Evolutionary conservation across 2,888 invertebrate genomes (phyloP).

Genomic region (Caenorhabditis sp.): DNA sequence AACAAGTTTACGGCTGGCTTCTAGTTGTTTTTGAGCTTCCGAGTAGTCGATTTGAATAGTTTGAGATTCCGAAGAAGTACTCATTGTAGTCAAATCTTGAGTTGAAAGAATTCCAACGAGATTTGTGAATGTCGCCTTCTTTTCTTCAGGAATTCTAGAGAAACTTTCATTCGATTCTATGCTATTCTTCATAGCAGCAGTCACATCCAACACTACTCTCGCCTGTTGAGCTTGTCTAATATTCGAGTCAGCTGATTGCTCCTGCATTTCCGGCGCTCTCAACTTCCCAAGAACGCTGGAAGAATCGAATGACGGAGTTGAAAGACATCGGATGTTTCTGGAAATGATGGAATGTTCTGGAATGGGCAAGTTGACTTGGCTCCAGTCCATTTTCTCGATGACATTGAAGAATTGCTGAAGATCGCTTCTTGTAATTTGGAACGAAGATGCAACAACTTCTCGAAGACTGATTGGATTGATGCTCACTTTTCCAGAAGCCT

Average conservation of each 20-base stretch:
- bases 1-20: constrained; percentile 32
- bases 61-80: constrained; percentile 30
- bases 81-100: constrained; percentile 39
- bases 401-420: constrained; percentile 48
- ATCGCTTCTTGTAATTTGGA: constrained; percentile 20
- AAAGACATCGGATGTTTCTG: constrained; percentile 40
- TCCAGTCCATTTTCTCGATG: constrained; percentile 58
- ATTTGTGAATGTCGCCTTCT: constrained; percentile 42
- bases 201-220: constrained; percentile 35
- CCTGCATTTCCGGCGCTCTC: constrained; percentile 39
- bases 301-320: constrained; percentile 29
- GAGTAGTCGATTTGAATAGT: constrained; percentile 34
- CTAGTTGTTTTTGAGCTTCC: constrained; percentile 34
- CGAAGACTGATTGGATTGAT: constrained; percentile 18
- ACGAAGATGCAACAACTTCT: constrained; percentile 32
- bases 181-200: constrained; percentile 18
- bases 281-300: constrained; percentile 53
- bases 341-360: constrained; percentile 36
- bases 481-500: constrained; percentile 7
- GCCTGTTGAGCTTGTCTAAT: constrained; percentile 32
- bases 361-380: constrained; percentile 22
- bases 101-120: constrained; percentile 43
- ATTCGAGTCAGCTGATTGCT: constrained; percentile 20
- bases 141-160: constrained; percentile 26
- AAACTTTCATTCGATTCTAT: constrained; percentile 22